These are phyloP conservation scores for Drosophila rubida DNA, from an alignment of 2,888 invertebrate species.

Conservation along the genomic window DNA sequence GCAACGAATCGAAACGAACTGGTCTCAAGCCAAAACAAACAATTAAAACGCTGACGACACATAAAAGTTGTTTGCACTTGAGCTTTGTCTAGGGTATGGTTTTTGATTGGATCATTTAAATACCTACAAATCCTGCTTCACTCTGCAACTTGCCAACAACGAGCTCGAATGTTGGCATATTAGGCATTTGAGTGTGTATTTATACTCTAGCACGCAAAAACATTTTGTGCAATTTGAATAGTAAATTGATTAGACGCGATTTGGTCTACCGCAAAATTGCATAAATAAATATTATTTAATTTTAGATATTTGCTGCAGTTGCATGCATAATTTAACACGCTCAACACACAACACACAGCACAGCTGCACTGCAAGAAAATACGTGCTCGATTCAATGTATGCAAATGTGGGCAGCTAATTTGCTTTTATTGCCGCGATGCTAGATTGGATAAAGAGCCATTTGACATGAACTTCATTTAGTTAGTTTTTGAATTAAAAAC, in stretches of 20 bases:
- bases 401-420: neutral
- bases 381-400: neutral
- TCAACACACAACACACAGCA: neutral
- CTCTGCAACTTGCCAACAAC: too few species aligned
- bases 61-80: too few species aligned
- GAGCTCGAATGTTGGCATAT: too few species aligned
- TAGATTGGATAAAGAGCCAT: neutral
- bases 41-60: too few species aligned
- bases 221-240: slow-evolving; percentile 53
- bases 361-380: slow-evolving; percentile 14
- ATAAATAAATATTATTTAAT: slow-evolving; percentile 71
- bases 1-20: too few species aligned
- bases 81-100: too few species aligned
- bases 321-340: slow-evolving; percentile 48
- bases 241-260: slow-evolving; percentile 65
- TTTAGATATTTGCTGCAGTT: slow-evolving; percentile 53
- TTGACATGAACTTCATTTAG: neutral
- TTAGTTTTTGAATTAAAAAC: neutral
- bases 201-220: slow-evolving; percentile 7
- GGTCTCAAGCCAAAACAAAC: too few species aligned
- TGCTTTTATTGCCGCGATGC: neutral
- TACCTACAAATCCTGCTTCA: too few species aligned
- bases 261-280: slow-evolving; percentile 67
- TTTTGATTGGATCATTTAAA: too few species aligned
- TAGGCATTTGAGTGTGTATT: neutral